Conservation (phyloP, 2,113 vertebrate genomes). For the Coptodon bakossiorum region DNA sequence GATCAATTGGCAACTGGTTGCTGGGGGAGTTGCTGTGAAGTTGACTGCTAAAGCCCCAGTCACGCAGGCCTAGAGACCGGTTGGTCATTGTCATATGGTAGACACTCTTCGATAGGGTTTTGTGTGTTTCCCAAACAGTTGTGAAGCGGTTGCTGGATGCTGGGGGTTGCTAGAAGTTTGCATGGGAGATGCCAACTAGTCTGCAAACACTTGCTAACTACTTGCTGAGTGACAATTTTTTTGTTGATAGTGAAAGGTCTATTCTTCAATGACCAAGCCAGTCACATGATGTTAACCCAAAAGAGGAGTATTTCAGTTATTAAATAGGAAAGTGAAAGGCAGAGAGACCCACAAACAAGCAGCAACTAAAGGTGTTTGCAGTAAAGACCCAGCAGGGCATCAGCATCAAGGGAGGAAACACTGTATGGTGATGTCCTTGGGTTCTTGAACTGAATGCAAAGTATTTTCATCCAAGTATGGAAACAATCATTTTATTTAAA, state of each 20-base stretch:
- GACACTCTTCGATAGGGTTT: background rate
- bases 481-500: background rate
- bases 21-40: background rate
- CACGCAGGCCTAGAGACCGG: fast-evolving
- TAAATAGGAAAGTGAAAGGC: background rate
- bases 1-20: background rate
- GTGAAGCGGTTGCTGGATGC: background rate
- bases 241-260: background rate
- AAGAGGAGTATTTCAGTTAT: background rate
- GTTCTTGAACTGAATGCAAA: background rate
- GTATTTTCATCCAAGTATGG: background rate
- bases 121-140: background rate
- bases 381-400: background rate
- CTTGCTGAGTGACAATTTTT: background rate
- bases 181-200: background rate
- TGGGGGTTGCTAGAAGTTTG: background rate
- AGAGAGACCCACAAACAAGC: background rate
- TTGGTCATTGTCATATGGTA: background rate
- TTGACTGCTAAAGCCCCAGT: background rate
- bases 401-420: background rate
- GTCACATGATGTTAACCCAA: background rate
- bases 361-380: background rate
- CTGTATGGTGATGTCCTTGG: background rate
- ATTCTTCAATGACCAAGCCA: background rate
- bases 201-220: background rate